These are phyloP conservation scores for Drosophila sproati DNA, from an alignment of 1,140 invertebrate genomes.

Conservation along the genomic window DNA sequence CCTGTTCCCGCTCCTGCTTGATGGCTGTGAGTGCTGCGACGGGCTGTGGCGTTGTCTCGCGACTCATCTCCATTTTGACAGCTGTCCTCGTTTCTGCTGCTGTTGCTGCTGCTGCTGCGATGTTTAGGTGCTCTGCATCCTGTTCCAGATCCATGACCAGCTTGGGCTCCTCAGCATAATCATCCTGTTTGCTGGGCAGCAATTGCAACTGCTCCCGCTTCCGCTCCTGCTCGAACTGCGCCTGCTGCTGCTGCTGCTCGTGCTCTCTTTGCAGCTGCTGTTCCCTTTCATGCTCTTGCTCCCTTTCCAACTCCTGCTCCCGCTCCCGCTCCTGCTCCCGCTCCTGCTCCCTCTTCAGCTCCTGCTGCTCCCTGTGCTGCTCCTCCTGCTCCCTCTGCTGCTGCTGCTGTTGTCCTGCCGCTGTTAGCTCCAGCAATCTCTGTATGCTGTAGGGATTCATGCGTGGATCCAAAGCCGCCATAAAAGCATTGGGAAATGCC, in stretches of 20 bases:
- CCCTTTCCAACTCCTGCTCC: neutral
- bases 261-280: conserved; percentile 50
- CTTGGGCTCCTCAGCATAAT: conserved; percentile 86
- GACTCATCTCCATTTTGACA: conserved; percentile 54
- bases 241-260: conserved; percentile 19
- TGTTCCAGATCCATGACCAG: conserved; percentile 89
- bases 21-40: conserved; percentile 43
- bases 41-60: conserved; percentile 45
- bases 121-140: conserved; percentile 72
- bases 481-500: conserved; percentile 82
- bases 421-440: conserved; percentile 75
- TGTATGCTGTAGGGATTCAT: conserved; percentile 80
- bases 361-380: conserved; percentile 14
- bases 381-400: conserved; percentile 38
- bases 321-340: conserved; percentile 50
- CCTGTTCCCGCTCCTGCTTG: conserved; percentile 54
- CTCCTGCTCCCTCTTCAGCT: conserved; percentile 19
- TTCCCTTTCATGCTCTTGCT: conserved; percentile 71
- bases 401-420: conserved; percentile 71
- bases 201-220: conserved; percentile 14
- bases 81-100: neutral
- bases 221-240: neutral
- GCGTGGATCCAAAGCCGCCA: conserved; percentile 73
- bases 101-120: conserved; percentile 24
- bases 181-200: conserved; percentile 56